Base-by-base conservation (phyloP, 2,113 vertebrate species). In the Meles meles region DNA sequence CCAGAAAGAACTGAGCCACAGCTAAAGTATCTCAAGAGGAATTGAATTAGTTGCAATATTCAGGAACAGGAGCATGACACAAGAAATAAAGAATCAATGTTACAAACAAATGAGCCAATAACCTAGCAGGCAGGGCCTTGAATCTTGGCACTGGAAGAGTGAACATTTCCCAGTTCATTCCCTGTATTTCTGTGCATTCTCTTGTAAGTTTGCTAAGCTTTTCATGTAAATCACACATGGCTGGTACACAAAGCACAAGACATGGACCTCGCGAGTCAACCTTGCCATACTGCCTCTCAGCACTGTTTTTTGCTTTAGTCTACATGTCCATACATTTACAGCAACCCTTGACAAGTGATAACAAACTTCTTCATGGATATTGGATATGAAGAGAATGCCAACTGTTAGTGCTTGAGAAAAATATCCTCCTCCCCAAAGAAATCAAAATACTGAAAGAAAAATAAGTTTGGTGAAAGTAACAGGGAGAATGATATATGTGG, bases 301-400 rank as follows among this genome's bases (percentile, higher is more conserved):
- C 37, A 20, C 44, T 39, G 72, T 47, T 44, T 44, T 49, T 12
- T 18, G 49, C 47, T 61, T 69, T 7, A 1, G 12, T 49, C 63
- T 47, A 39, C 6, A 7, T 23, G 18, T 31, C 61, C 47, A 27
- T 17, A 3, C 23, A 20, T 37, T 57, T 77, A 79, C 55, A 95
- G 71, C 23, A 34, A 69, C 52, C 47, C 44, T 72, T 29, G 61
- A 87, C 72, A 82, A 74, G 72, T 37, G 85, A 69, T 31, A 31
- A 86, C 8, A 37, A 77, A 74, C 80, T 72, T 82, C 80, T 89
- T 85, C 29, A n/a, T 17, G 10, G 71, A 61, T 74, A 59, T 3
- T 59, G 47, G 90, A 34, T 90, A 94, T 0, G 21, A 95, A 81
- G 31, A 67, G 67, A 94, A 52, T 63, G 65, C 49, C 95, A 69